Evolutionary conservation across 2,888 invertebrate genomes (phyloP).

Genomic region (Chrysomela aeneicollis): DNA sequence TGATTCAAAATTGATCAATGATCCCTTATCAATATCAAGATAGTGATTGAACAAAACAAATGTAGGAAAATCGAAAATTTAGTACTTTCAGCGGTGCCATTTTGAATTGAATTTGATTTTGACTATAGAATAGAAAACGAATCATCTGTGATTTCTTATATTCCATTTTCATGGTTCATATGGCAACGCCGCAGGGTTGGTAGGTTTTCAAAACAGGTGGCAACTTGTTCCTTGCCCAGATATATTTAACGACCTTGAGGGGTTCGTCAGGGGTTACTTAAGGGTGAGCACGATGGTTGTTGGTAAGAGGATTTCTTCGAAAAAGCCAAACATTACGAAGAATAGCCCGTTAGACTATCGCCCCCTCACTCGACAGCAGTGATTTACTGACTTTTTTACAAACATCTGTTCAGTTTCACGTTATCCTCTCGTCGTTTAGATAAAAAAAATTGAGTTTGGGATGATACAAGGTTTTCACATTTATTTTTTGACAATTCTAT

Average conservation of each 20-base stretch:
- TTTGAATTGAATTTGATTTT: too few species aligned
- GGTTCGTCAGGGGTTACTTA: not conserved
- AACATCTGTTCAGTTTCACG: not conserved
- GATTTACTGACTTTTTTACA: conserved; percentile 2
- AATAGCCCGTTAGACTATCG: not conserved
- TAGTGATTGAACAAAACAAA: too few species aligned
- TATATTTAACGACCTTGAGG: not conserved
- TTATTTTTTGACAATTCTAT: too few species aligned
- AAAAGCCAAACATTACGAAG: conserved; percentile 3
- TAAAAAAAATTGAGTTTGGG: too few species aligned
- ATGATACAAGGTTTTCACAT: too few species aligned
- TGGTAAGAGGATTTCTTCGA: conserved; percentile 1
- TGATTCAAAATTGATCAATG: too few species aligned
- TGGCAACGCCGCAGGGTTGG: not conserved
- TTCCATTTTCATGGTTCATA: not conserved
- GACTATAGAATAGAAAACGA: too few species aligned
- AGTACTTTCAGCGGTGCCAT: too few species aligned
- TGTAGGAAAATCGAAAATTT: too few species aligned
- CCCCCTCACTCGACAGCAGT: not conserved
- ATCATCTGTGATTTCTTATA: too few species aligned
- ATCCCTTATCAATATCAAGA: too few species aligned
- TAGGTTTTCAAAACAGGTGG: not conserved
- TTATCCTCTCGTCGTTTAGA: not conserved
- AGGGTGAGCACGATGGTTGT: not conserved
- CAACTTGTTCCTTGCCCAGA: not conserved